Percentiles rank a stretch among this genome's conserved stretches.
phyloP scores from a whole-genome alignment of 2,113 vertebrate species.

The Barnardius zonarius region DNA sequence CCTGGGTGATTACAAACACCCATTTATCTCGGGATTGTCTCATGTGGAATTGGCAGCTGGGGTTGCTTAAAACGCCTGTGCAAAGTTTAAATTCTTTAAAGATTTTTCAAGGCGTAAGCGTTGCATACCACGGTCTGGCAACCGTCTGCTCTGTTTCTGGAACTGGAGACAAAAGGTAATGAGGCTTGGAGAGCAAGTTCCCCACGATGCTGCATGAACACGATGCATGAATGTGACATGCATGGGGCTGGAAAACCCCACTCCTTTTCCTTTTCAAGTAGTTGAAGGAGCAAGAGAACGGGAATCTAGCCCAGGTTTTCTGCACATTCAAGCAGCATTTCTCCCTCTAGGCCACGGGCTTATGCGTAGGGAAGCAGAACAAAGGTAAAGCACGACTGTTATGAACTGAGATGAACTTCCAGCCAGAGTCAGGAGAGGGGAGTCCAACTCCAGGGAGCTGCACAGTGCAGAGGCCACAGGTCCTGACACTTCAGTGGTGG shows the following conservation, averaged over 20 bases:
- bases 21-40: slow-evolving; percentile 29
- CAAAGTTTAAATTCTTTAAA: slow-evolving; percentile 6
- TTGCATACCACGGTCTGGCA: slow-evolving; percentile 54
- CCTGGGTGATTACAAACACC: slow-evolving; percentile 24
- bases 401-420: slow-evolving; percentile 56
- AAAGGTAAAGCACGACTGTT: slow-evolving; percentile 30
- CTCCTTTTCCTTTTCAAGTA: slow-evolving; percentile 2
- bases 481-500: fast-evolving
- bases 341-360: slow-evolving; percentile 20
- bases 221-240: slow-evolving; percentile 3
- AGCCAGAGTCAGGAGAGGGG: background rate
- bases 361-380: background rate
- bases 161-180: slow-evolving; percentile 40
- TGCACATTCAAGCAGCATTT: slow-evolving; percentile 3
- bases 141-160: background rate
- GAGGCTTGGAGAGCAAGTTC: slow-evolving; percentile 36
- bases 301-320: slow-evolving; percentile 32
- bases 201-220: background rate
- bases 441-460: background rate
- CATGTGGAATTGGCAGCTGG: slow-evolving; percentile 59
- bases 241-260: slow-evolving; percentile 34
- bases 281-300: background rate
- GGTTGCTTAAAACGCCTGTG: background rate
- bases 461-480: fast-evolving
- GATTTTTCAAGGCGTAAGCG: background rate